A percentile compares a stretch with the other conserved stretches of the same genome.
These are phyloP conservation scores for Xestoiulus laeticollis DNA, from an alignment of 2,888 invertebrate genomes.

Conservation along the genomic window DNA sequence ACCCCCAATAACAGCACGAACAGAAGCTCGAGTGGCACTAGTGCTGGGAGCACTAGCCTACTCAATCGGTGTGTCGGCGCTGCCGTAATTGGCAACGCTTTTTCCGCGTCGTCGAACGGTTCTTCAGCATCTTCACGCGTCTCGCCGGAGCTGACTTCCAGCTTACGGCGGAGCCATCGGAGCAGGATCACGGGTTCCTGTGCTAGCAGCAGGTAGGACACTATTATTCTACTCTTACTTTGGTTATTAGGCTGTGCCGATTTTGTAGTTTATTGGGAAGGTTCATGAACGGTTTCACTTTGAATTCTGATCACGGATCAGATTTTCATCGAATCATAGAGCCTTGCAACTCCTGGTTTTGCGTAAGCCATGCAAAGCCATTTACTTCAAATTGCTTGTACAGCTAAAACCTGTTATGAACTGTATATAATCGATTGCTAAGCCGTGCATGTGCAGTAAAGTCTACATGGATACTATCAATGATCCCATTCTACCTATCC, in stretches of 20 bases:
- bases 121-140: slow-evolving; percentile 49
- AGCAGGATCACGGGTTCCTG: slow-evolving; percentile 74
- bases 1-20: slow-evolving; percentile 15
- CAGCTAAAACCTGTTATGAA: no score
- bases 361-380: no score
- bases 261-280: not conserved
- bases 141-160: slow-evolving; percentile 57
- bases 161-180: slow-evolving; percentile 57
- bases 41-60: slow-evolving; percentile 17
- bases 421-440: no score
- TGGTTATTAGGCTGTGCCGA: not conserved
- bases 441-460: no score
- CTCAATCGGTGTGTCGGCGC: not conserved
- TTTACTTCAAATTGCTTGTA: no score
- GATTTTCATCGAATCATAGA: not conserved
- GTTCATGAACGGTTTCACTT: not conserved
- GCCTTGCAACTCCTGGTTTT: no score
- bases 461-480: no score
- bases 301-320: not conserved
- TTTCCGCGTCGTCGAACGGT: slow-evolving; percentile 38
- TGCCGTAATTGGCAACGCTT: not conserved
- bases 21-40: slow-evolving; percentile 36
- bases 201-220: slow-evolving; percentile 70
- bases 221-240: not conserved
- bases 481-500: no score